Evolutionary conservation across 2,797 vertebrate genomes (phyloP), one percentile per base, ranked within the genome.

Genomic region (Spheniscus humboldti): DNA sequence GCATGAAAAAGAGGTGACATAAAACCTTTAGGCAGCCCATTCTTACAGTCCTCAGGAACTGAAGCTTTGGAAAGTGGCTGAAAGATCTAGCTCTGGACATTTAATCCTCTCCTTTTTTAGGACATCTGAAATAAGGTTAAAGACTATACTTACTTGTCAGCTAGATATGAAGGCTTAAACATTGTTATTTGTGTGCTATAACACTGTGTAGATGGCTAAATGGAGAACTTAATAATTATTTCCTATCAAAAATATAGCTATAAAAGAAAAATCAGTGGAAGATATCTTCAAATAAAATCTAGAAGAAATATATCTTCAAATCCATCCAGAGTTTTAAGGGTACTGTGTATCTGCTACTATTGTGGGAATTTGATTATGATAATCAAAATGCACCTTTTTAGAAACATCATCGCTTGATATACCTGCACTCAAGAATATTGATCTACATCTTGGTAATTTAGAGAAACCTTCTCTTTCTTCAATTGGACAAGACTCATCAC

Each of bases 331-430:
- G 45, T 78, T 90, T 72, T 69, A 75, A 82, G 17, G 17, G 8
- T 23, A 37, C 4, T 43, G 4, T 52, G 9, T 53, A 62, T 53
- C 10, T 82, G 15, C 13, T 56, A 28, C 0, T 3, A 23, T 0
- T 47, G 25, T 57, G 24, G 18, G 18, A 90, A 85, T 82, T 60
- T 53, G 23, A 31, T 62, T 76, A 41, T 64, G 10, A n/a, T 33
- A 62, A 73, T 24, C 3, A 88, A 86, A 87, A 39, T 2, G 3
- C 7, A 59, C 5, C 3, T 81, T 53, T 81, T 41, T 37, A 78
- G 31, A 78, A 95, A 45, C 23, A 24, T 27, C 8, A 45, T 59
- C 20, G 17, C 18, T 71, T 67, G 39, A 63, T 41, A 83, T 41
- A 64, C 10, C 25, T 72, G 52, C 19, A 35, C 17, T 59, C 35